phyloP scores from a whole-genome alignment of 2,113 vertebrate species.

The Otis tarda region DNA sequence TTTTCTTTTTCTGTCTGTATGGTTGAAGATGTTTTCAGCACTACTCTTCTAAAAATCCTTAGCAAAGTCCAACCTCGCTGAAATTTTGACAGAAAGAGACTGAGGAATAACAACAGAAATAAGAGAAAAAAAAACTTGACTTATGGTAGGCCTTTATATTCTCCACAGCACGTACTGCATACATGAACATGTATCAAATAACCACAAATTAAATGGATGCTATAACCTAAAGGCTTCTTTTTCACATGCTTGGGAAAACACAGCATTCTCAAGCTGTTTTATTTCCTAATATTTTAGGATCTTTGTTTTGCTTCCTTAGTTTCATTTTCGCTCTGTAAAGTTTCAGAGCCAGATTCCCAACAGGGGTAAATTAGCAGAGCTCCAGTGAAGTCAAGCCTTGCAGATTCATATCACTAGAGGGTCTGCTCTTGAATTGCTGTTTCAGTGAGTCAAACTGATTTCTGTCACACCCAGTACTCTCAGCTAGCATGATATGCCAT shows the following conservation, averaged over 20 bases:
- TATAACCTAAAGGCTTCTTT: not conserved
- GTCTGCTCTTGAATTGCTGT: not conserved
- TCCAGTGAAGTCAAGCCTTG: conserved; percentile 21
- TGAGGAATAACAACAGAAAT: not conserved
- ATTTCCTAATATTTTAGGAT: conserved; percentile 17
- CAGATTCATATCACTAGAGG: conserved; percentile 1
- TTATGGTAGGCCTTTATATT: not conserved
- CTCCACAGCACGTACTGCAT: not conserved
- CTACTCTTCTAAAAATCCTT: not conserved
- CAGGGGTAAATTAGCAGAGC: conserved; percentile 2
- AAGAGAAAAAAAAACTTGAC: not conserved
- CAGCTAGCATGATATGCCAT: not conserved
- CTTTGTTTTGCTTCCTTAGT: conserved; percentile 30
- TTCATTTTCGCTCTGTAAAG: not conserved
- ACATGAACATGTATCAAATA: not conserved
- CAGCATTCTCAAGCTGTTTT: conserved; percentile 24
- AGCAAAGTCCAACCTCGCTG: not conserved
- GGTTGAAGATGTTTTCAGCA: not conserved
- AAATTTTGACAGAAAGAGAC: not conserved
- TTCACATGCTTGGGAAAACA: not conserved
- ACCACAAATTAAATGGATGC: not conserved
- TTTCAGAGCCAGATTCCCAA: conserved; percentile 17
- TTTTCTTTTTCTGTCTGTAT: not conserved
- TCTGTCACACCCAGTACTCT: not conserved
- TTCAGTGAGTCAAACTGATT: not conserved